A percentile compares a stretch with the other conserved stretches of the same genome.
Conservation (phyloP, 2,797 vertebrate genomes). For the Botia almorhae region DNA sequence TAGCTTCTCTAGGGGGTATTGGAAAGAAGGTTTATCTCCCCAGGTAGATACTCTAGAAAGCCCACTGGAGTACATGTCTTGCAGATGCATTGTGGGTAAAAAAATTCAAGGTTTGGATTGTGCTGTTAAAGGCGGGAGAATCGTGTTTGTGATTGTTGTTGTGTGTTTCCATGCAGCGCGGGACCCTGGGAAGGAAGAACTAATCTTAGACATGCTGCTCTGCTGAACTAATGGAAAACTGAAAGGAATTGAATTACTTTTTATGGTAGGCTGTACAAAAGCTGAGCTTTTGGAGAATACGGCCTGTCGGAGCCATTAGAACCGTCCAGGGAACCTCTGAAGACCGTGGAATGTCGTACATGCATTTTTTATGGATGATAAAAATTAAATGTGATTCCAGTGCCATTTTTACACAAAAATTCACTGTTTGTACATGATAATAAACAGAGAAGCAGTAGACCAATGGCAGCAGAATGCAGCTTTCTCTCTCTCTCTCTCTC, state of each 20-base stretch:
- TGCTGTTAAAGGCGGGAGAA: conserved; percentile 12
- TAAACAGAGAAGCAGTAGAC: conserved; percentile 2
- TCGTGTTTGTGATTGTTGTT: conserved; percentile 6
- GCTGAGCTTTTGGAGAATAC: background rate
- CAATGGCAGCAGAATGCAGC: background rate
- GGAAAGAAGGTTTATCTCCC: conserved; percentile 41
- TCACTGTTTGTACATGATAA: conserved; percentile 8
- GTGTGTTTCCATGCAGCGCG: conserved; percentile 10
- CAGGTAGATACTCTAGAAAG: conserved; percentile 31
- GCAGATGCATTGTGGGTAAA: conserved; percentile 10
- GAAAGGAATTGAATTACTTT: conserved; percentile 39
- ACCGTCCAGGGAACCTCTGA: conserved; percentile 26
- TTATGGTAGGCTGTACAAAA: conserved; percentile 8
- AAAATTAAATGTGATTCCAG: conserved; percentile 43
- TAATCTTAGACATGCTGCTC: conserved; percentile 20
- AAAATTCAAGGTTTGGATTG: conserved; percentile 11
- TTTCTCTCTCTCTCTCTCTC: conserved; percentile 6
- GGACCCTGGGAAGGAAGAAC: conserved; percentile 10
- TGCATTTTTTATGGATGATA: conserved; percentile 32
- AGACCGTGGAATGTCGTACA: conserved; percentile 13
- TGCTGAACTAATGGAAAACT: conserved; percentile 33
- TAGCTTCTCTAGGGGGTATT: conserved; percentile 31
- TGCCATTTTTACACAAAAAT: conserved; percentile 34
- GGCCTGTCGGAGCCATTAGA: conserved; percentile 23
- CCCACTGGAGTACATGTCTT: conserved; percentile 31